Conservation (phyloP, 1,140 invertebrate species). For the Brachionus paranguensis region DNA sequence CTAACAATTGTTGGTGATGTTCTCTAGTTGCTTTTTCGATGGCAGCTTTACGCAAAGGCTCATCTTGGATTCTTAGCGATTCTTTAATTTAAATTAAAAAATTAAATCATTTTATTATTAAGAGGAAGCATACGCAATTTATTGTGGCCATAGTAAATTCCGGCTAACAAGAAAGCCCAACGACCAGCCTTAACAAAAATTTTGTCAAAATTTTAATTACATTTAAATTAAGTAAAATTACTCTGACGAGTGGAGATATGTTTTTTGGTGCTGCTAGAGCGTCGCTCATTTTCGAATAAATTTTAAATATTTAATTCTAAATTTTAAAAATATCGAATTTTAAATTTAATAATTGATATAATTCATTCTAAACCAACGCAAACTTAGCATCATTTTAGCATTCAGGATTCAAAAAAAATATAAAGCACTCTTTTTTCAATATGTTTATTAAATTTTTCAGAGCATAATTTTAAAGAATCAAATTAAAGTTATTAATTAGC, state of each 20-base stretch:
- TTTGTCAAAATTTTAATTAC: background rate
- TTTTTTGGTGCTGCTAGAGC: constrained; percentile 38
- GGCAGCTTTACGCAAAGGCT: constrained; percentile 17
- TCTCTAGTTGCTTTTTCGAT: constrained; percentile 38
- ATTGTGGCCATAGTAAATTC: constrained; percentile 3
- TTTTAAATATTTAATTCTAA: constrained; percentile 7
- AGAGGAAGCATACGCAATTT: background rate
- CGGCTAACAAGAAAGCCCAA: constrained; percentile 10
- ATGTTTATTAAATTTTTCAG: constrained; percentile 19
- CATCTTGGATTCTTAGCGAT: background rate
- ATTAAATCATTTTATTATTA: background rate
- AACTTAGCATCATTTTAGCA: background rate
- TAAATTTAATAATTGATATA: background rate
- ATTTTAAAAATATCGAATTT: background rate
- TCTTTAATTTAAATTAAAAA: background rate
- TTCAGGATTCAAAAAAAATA: background rate
- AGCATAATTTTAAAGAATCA: constrained; percentile 1
- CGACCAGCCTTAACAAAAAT: constrained; percentile 28
- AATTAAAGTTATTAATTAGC: background rate
- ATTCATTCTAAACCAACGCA: background rate
- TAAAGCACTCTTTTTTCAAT: constrained; percentile 17
- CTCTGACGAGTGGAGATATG: constrained; percentile 27
- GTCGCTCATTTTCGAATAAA: constrained; percentile 13
- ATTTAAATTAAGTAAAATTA: background rate
- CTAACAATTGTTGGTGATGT: constrained; percentile 17